These are phyloP conservation scores for Chymomyza costata DNA, from an alignment of 1,140 invertebrate species.

Conservation along the genomic window DNA sequence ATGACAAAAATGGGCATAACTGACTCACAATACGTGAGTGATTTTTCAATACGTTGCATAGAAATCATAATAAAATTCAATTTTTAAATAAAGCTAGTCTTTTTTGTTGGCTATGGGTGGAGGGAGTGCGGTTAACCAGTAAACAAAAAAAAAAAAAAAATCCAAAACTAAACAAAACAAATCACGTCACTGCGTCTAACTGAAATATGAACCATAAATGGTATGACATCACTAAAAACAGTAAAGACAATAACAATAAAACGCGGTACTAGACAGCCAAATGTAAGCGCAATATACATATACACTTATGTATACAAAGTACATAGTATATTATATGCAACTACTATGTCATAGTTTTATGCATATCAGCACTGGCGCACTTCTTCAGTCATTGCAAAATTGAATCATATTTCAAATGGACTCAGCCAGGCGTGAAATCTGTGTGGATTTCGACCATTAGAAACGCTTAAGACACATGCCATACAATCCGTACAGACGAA, in stretches of 20 bases:
- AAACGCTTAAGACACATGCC: slow-evolving; percentile 17
- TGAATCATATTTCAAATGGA: slow-evolving; percentile 64
- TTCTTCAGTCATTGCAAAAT: slow-evolving; percentile 36
- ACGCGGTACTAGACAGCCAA: no score
- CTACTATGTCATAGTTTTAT: no score
- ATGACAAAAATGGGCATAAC: slow-evolving; percentile 16
- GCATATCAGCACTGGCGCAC: no score
- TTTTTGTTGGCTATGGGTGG: slow-evolving; percentile 2
- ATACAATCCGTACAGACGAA: slow-evolving; percentile 43
- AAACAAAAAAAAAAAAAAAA: slow-evolving; percentile 11
- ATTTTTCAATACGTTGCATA: slow-evolving; percentile 45
- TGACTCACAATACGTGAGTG: slow-evolving; percentile 49
- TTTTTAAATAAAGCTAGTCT: slow-evolving; percentile 44
- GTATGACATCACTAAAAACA: slow-evolving; percentile 64
- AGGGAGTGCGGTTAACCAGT: no score
- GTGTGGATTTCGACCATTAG: slow-evolving; percentile 47
- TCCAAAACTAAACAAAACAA: no score
- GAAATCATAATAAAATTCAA: slow-evolving; percentile 7
- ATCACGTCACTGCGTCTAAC: slow-evolving; percentile 55
- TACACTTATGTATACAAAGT: slow-evolving; percentile 10
- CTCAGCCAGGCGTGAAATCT: slow-evolving; percentile 43
- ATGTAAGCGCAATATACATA: not conserved
- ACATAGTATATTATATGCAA: slow-evolving; percentile 13
- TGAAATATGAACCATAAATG: slow-evolving; percentile 71
- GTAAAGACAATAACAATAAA: slow-evolving; percentile 60